Percentiles rank a stretch among this genome's conserved stretches.
Evolutionary conservation across 2,797 vertebrate genomes (phyloP).

Genomic region (Eutrigla gurnardus): DNA sequence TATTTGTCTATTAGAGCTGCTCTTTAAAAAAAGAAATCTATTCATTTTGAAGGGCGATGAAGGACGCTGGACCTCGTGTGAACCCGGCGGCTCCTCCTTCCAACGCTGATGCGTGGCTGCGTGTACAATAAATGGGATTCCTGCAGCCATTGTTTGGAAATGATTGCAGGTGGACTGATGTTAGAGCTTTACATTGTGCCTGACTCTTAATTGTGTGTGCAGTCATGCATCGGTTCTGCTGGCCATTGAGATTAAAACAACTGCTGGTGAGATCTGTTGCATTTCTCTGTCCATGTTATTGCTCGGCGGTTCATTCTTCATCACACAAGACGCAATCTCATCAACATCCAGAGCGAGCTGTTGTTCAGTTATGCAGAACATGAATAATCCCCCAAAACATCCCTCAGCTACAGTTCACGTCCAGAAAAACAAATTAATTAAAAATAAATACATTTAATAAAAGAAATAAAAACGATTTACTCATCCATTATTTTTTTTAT

Average conservation of each 20-base stretch:
- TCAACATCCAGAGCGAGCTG: neutral
- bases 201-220: constrained; percentile 47
- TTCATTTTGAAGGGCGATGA: constrained; percentile 11
- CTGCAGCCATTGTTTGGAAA: constrained; percentile 29
- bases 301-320: constrained; percentile 9
- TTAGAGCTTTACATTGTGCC: constrained; percentile 49
- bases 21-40: neutral
- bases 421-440: too few relatives aligned
- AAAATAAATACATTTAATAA: too few relatives aligned
- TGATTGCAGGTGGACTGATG: constrained; percentile 22
- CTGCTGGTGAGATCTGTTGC: constrained; percentile 5
- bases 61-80: constrained; percentile 4
- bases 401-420: neutral
- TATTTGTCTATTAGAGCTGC: constrained; percentile 2
- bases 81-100: neutral
- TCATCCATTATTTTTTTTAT: too few relatives aligned
- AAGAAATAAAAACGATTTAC: too few relatives aligned
- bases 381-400: neutral
- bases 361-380: constrained; percentile 15
- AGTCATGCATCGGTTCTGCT: constrained; percentile 37
- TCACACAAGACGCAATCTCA: constrained; percentile 4
- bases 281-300: constrained; percentile 6
- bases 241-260: constrained; percentile 45
- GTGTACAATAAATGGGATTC: constrained; percentile 25
- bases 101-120: neutral